Conservation (phyloP, 2,797 vertebrate genomes). For the Cygnus olor region DNA sequence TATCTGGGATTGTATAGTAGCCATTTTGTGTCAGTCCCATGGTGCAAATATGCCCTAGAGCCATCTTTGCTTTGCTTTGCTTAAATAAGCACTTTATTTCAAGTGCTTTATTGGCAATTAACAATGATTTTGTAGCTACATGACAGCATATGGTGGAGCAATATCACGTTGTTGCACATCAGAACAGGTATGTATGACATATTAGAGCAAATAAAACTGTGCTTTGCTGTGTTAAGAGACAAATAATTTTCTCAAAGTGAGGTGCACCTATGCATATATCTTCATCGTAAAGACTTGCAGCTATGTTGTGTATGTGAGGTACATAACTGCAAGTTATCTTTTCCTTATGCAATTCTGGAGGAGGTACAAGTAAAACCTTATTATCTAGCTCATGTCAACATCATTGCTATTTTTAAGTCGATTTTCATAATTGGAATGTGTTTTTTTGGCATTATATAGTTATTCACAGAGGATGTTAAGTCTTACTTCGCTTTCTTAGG, state of each 20-base stretch:
- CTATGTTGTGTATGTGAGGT: not conserved
- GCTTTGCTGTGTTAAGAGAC: not conserved
- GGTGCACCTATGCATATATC: not conserved
- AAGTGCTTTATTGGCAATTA: not conserved
- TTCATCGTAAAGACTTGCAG: not conserved
- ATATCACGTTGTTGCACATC: not conserved
- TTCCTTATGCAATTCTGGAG: not conserved
- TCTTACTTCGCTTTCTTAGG: not conserved
- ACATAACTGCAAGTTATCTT: not conserved
- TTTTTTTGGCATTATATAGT: not conserved
- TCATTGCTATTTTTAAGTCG: not conserved
- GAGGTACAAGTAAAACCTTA: not conserved
- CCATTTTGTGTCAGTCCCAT: not conserved
- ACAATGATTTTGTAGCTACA: not conserved
- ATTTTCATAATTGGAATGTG: not conserved
- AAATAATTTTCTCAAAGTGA: not conserved
- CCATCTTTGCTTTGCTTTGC: not conserved
- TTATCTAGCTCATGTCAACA: not conserved
- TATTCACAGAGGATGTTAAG: not conserved
- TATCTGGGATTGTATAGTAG: not conserved
- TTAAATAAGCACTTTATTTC: conserved; percentile 22
- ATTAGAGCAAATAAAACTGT: not conserved
- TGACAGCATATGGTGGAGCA: not conserved
- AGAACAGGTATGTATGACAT: not conserved
- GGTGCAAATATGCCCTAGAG: not conserved